phyloP scores from a whole-genome alignment of 1,140 invertebrate genomes.

The Lycorma delicatula region DNA sequence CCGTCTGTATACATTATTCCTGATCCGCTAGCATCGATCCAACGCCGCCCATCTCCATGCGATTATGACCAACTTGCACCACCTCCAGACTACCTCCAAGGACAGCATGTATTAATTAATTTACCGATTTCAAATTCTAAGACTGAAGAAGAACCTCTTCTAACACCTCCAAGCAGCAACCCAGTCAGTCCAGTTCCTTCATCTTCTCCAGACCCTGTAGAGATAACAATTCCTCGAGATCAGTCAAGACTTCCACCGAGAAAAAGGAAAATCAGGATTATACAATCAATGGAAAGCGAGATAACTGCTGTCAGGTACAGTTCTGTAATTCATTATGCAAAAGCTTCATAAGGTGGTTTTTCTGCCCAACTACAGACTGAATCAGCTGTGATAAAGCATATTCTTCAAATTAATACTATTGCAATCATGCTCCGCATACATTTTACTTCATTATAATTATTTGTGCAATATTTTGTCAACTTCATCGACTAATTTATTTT shows the following conservation, averaged over 20 bases:
- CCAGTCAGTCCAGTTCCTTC: conserved; percentile 36
- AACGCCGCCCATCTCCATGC: conserved; percentile 12
- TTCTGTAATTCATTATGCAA: conserved; percentile 73
- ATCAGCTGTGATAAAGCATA: no score
- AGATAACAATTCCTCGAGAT: conserved; percentile 44
- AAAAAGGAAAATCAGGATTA: conserved; percentile 68
- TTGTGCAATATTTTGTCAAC: no score
- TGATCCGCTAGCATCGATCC: conserved; percentile 25
- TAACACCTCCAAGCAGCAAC: conserved; percentile 54
- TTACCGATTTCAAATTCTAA: conserved; percentile 30
- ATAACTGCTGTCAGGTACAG: conserved; percentile 49
- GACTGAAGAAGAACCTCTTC: conserved; percentile 33
- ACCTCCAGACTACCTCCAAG: conserved; percentile 17
- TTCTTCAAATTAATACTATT: no score
- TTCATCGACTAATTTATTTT: no score
- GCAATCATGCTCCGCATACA: no score
- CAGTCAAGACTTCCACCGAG: conserved; percentile 60
- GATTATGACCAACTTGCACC: conserved; percentile 3
- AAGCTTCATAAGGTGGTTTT: conserved; percentile 50
- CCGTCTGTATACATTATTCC: conserved; percentile 30
- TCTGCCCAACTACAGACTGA: no score
- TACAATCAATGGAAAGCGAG: conserved; percentile 52
- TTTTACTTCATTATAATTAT: no score
- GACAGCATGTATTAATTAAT: conserved; percentile 48
- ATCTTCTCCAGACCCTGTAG: conserved; percentile 49